A percentile compares a stretch with the other conserved stretches of the same genome.
phyloP scores from a whole-genome alignment of 1,140 invertebrate species.

The Myzus persicae region DNA sequence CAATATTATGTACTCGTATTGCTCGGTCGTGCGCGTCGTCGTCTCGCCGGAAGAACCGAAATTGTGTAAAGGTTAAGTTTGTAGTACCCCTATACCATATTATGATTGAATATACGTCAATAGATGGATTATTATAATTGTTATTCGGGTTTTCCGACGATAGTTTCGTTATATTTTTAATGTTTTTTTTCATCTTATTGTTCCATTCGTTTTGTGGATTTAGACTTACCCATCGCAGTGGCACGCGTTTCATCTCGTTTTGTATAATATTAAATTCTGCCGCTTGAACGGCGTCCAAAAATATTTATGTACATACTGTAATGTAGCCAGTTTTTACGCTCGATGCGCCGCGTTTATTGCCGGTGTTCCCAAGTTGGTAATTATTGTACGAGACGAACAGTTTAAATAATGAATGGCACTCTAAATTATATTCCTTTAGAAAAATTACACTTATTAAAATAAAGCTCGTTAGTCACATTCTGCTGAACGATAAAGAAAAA shows the following conservation, averaged over 20 bases:
- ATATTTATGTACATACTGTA: neutral
- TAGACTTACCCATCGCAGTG: neutral
- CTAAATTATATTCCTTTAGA: neutral
- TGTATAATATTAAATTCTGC: neutral
- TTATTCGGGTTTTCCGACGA: neutral
- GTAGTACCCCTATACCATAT: neutral
- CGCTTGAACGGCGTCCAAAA: constrained; percentile 12
- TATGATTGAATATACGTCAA: neutral
- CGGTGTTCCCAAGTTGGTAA: neutral
- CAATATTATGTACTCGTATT: neutral
- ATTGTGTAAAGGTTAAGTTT: neutral
- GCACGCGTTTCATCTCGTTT: neutral
- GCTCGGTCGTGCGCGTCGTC: neutral
- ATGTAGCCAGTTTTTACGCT: neutral
- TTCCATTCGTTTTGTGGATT: neutral
- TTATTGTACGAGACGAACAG: neutral
- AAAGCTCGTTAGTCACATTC: neutral
- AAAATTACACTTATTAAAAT: neutral
- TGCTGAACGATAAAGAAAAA: neutral
- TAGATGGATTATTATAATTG: neutral
- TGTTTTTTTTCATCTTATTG: neutral
- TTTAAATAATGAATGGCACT: neutral
- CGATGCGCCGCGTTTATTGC: neutral
- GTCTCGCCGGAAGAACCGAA: neutral
- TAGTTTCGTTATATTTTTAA: neutral